Evolutionary conservation across 2,113 vertebrate genomes (phyloP), one percentile per base, ranked within the genome.

Genomic region (Crypturellus undulatus): DNA sequence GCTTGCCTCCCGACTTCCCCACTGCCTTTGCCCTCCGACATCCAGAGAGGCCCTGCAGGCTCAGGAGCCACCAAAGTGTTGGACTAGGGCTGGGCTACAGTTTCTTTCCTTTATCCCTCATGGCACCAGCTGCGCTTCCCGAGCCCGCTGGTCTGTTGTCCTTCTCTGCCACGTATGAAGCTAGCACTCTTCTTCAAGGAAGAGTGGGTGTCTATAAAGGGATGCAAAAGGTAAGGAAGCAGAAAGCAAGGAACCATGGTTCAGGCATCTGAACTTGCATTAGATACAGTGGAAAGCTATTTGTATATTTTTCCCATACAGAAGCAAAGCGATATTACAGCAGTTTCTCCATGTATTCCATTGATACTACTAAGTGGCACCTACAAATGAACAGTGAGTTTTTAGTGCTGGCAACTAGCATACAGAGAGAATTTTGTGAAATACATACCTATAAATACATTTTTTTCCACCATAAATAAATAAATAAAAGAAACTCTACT

Each of bases 61-160:
- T 63, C 59, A 63, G 83, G 93, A 92, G 93, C 83, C 63, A 12
- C 1, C 12, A 25, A 58, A 58, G 17, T 21, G 25, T 79, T 56
- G 51, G 8, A 36, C 51, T 54, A 26, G 17, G 45, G 36, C 52
- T 76, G 62, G 38, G 40, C 40, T 51, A 32, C 26, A 4, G 5
- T 45, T 63, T 43, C 32, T 65, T 14, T 49, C 9, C 49, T 84
- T 49, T n/a, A 32, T 10, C 34, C 8, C 36, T n/a, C 52, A 1
- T 79, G 83, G 94, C 83, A 86, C 70, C 86, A 79, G 47, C 51
- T 51, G 25, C 26, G 91, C 25, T 81, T 87, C 60, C 65, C 71
- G 72, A 84, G 63, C 14, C 3, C 52, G 49, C 85, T 93, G 82
- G 88, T 76, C 65, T 73, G 90, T 95, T 92, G 73, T 96, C 62